Percentiles rank a stretch among this genome's conserved stretches.
These are phyloP conservation scores for Rhopilema esculentum DNA, from an alignment of 30 jellyfish, hydroid and myxozoan species.

Conservation along the genomic window DNA sequence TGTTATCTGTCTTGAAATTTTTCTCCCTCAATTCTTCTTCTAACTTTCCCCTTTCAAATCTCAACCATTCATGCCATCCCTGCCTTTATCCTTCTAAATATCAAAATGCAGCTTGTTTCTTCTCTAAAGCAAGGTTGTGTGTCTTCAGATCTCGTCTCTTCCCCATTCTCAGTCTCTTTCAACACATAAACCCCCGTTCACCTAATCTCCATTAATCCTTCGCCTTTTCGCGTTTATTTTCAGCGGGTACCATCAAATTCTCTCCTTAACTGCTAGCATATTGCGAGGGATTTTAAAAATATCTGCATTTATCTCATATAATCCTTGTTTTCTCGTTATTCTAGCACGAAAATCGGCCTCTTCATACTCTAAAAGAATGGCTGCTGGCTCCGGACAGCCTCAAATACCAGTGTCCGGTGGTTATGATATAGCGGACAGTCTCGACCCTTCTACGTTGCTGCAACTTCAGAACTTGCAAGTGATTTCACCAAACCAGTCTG, in stretches of 20 bases:
- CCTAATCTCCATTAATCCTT: neutral
- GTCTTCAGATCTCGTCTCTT: neutral
- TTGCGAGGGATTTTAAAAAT: neutral
- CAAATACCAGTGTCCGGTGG: slow-evolving; percentile 6
- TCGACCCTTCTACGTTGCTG: slow-evolving; percentile 72
- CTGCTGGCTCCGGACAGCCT: neutral
- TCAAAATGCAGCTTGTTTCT: too few relatives aligned
- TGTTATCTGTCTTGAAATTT: too few relatives aligned
- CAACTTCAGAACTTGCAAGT: slow-evolving; percentile 87
- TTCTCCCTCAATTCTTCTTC: too few relatives aligned
- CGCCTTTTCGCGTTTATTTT: neutral
- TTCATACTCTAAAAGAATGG: neutral
- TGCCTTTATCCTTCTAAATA: too few relatives aligned
- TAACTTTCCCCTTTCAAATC: too few relatives aligned
- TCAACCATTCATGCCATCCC: too few relatives aligned
- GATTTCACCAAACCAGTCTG: slow-evolving; percentile 36
- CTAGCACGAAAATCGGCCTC: neutral
- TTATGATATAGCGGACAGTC: slow-evolving; percentile 18
- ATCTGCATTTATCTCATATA: neutral
- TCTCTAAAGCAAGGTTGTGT: too few relatives aligned
- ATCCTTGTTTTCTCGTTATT: neutral
- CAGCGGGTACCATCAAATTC: neutral
- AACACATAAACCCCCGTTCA: neutral
- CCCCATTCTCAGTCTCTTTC: neutral
- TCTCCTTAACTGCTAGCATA: neutral